Base-by-base conservation (phyloP, 2,888 invertebrate genomes). In the Drosophila pullipes region DNA sequence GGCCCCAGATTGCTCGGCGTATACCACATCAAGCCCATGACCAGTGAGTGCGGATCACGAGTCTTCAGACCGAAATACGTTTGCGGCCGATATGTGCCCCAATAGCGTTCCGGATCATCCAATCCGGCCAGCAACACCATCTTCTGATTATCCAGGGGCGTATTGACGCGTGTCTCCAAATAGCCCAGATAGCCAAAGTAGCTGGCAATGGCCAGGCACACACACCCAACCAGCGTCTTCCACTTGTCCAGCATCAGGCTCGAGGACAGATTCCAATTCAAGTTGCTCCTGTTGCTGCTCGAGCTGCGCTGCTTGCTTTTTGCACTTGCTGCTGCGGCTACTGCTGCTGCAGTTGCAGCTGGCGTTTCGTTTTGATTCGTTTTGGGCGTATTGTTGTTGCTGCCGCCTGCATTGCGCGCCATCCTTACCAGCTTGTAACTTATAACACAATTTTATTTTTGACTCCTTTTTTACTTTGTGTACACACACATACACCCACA, bases 21-120 rank as follows among this genome's bases (percentile, higher is more conserved):
- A 92, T 99, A 98, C 99, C 99, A 99, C 98, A 99, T 99, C 30
- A 99, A 94, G 0, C 99, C 99, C 89, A 98, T 96, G 0, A 98
- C 96, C 1, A 98, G 95, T 0, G 99, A 98, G 64, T 96, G 94
- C 0, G 98, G 97, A 92, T 97, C 97, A 63, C 99, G 94, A 0
- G 97, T 98, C 94, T 98, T 98, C 92, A 99, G 94, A 0, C 98
- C 99, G 93, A 99, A 96, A 93, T 99, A 99, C 3, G 96, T 95
- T 0, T 97, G 97, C 0, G 98, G 96, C 31, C 98, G 94, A 93
- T 99, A 99, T 0, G 97, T 96, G 11, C 99, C 99, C 99, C 99
- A 99, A 93, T 96, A 98, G 50, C 96, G 95, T 16, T 97, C 96
- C 0, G 96, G 96, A 4, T 96, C 95, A 58, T 96, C 95, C 49